Evolutionary conservation across 1,140 invertebrate genomes (phyloP), one percentile per base, ranked within the genome.

Genomic region (Drosophila ercepeae): DNA sequence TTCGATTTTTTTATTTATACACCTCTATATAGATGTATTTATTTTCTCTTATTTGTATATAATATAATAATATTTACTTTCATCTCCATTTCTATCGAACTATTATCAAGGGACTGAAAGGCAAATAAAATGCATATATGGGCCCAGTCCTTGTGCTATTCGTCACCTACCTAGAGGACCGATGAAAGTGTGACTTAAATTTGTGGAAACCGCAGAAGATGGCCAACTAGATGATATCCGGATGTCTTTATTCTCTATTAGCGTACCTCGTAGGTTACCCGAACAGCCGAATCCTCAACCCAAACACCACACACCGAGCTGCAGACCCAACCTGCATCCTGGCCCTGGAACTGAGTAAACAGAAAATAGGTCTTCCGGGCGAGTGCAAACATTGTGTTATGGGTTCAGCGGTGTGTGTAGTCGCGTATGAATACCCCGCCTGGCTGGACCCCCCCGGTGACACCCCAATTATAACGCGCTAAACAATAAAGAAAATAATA

Each of bases 401-500:
- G 82, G 82, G 48, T 71, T 69, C 79, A 81, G 82, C 70, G 73
- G 13, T 39, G 14, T 16, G 4, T 39, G n/a, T 16, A 9, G n/a
- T 39, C 14, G 44, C 42, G 55, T 46, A 53, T 13, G 25, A 55
- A 41, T 54, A 64, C 39, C 32, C 41, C 72, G 25, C 34, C 49
- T 44, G 29, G 14, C 67, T 71, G 32, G 27, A 34, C 61, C 46
- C 60, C 60, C 67, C 42, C 51, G 16, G 44, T 11, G 27, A 25
- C 71, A 74, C 71, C 69, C 71, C 69, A 86, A 86, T 86, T 88
- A 88, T 81, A 77, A 88, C 81, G 63, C 81, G 82, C 76, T 81
- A 86, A 88, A 88, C 81, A 86, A 86, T 88, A 86, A 86, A 88
- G 76, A 79, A 86, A 86, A 86, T 88, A 86, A 76, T 86, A 81